Evolutionary conservation across 2,888 invertebrate genomes (phyloP).

Genomic region (Ophion slaviceki): DNA sequence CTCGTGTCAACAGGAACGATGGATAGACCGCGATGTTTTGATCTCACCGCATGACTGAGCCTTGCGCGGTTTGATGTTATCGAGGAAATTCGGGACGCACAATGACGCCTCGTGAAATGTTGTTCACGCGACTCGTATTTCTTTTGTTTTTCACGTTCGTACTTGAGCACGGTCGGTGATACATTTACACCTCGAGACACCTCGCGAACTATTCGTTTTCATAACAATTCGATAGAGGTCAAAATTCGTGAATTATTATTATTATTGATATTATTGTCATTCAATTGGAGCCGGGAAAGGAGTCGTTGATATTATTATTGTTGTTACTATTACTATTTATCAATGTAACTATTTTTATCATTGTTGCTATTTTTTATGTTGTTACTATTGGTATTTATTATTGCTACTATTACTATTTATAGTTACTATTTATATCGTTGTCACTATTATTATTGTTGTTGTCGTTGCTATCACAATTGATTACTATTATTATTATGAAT

Average conservation of each 20-base stretch:
- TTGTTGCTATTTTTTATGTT: too few relatives aligned
- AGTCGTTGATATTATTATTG: too few relatives aligned
- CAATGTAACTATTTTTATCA: too few relatives aligned
- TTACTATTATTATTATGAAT: not conserved
- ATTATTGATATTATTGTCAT: too few relatives aligned
- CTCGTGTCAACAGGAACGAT: too few relatives aligned
- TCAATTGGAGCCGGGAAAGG: too few relatives aligned
- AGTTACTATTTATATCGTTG: not conserved
- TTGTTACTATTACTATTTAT: too few relatives aligned
- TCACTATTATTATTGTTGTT: not conserved
- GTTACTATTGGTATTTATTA: not conserved
- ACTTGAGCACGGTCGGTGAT: not conserved
- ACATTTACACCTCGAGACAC: not conserved
- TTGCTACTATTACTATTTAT: not conserved
- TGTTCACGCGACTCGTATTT: conserved; percentile 5
- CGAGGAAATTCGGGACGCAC: not conserved
- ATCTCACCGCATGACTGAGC: not conserved
- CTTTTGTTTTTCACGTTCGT: conserved; percentile 4
- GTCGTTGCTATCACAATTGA: not conserved
- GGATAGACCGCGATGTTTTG: not conserved
- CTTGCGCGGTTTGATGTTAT: not conserved
- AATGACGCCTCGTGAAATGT: not conserved
- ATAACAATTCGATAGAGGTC: too few relatives aligned
- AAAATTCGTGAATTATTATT: too few relatives aligned
- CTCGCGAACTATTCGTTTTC: not conserved